Conservation (phyloP, 1,140 invertebrate species). For the Periplaneta americana region DNA sequence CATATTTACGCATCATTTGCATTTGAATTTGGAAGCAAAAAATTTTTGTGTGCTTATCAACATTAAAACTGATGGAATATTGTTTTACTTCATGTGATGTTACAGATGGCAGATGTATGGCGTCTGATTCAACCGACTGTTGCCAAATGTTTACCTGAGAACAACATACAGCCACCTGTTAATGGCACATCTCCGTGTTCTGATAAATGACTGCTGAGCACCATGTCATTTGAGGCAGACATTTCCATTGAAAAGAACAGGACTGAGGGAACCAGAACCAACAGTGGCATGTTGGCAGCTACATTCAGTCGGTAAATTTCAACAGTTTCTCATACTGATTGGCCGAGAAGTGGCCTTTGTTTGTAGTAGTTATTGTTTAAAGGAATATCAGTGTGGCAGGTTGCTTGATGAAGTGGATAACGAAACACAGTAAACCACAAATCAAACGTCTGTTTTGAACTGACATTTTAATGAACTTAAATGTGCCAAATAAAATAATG, state of each 20-base stretch:
- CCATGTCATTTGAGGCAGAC: neutral
- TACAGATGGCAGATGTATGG: constrained; percentile 51
- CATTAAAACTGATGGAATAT: too few species aligned
- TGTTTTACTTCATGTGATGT: constrained; percentile 26
- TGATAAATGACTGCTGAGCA: neutral
- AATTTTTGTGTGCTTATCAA: neutral
- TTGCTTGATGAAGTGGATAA: neutral
- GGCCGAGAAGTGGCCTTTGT: neutral
- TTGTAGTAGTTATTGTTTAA: neutral
- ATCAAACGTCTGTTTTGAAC: neutral
- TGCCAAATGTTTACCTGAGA: constrained; percentile 46
- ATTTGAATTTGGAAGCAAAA: neutral
- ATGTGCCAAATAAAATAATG: neutral
- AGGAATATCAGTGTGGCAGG: neutral
- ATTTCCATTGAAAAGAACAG: too few species aligned
- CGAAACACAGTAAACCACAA: neutral
- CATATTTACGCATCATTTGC: neutral
- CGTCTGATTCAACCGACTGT: constrained; percentile 49
- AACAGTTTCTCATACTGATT: neutral
- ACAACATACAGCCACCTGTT: constrained; percentile 24
- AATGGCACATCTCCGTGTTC: neutral
- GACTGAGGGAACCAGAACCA: neutral
- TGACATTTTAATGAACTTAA: neutral
- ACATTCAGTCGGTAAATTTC: neutral
- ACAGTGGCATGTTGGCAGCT: neutral